phyloP scores from a whole-genome alignment of 2,888 invertebrate genomes.

The Eupithecia subumbrata region DNA sequence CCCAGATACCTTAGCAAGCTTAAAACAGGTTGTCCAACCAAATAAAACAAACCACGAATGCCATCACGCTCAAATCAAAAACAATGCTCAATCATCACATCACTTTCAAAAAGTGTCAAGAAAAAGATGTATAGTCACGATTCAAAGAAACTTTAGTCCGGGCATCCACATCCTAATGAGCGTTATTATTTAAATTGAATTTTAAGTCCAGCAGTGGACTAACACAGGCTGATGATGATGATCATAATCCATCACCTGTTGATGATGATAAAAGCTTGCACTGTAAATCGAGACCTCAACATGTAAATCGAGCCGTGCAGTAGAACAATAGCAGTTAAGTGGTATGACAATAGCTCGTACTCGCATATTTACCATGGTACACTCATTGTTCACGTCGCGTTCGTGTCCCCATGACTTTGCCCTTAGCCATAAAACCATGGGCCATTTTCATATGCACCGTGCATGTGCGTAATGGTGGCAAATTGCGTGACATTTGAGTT shows the following conservation, averaged over 20 bases:
- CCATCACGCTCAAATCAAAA: no score
- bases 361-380: conserved; percentile 30
- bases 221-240: no score
- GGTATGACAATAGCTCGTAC: conserved; percentile 32
- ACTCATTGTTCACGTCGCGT: conserved; percentile 37
- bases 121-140: neutral
- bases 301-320: conserved; percentile 30
- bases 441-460: conserved; percentile 45
- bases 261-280: conserved; percentile 11
- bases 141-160: neutral
- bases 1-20: neutral
- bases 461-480: neutral
- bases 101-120: no score
- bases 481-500: neutral
- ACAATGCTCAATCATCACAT: no score
- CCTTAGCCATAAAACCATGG: conserved; percentile 46
- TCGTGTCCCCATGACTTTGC: conserved; percentile 35
- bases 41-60: no score
- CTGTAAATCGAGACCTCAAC: conserved; percentile 41
- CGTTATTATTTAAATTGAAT: no score
- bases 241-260: neutral
- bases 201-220: no score
- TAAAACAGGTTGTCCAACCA: no score
- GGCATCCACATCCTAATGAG: no score
- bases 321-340: conserved; percentile 39